phyloP scores from a whole-genome alignment of 2,888 invertebrate genomes.

The Microctonus brassicae region DNA sequence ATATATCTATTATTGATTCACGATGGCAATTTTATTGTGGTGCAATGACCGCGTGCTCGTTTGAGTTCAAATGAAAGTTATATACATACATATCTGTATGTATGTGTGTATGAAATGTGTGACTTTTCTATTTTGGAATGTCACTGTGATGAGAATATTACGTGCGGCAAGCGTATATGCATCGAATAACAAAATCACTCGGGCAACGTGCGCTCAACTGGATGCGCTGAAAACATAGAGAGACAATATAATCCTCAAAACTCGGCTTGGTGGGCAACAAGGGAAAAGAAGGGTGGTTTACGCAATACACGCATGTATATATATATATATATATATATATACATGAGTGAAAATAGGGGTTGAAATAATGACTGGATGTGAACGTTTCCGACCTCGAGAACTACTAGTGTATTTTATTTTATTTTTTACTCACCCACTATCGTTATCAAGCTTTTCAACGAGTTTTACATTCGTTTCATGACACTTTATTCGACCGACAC shows the following conservation, averaged over 20 bases:
- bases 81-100: no score
- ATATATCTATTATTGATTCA: conserved; percentile 1
- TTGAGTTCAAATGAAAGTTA: background rate
- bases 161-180: conserved; percentile 1
- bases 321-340: no score
- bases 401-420: conserved; percentile 51
- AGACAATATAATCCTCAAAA: background rate
- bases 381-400: conserved; percentile 17
- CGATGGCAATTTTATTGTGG: background rate
- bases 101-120: conserved; percentile 7
- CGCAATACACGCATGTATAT: no score
- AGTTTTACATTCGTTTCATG: conserved; percentile 62
- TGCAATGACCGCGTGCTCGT: background rate
- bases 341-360: background rate
- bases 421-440: conserved; percentile 48
- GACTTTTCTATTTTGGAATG: conserved; percentile 20
- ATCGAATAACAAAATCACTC: conserved; percentile 9
- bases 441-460: conserved; percentile 63
- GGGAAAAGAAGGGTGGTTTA: conserved; percentile 3
- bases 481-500: conserved; percentile 61
- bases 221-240: conserved; percentile 2
- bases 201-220: background rate
- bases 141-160: conserved; percentile 28
- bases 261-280: background rate
- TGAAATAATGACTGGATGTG: conserved; percentile 25